Evolutionary conservation across 2,888 invertebrate species (phyloP).

Genomic region (Scaptomyza cyrtandrae): DNA sequence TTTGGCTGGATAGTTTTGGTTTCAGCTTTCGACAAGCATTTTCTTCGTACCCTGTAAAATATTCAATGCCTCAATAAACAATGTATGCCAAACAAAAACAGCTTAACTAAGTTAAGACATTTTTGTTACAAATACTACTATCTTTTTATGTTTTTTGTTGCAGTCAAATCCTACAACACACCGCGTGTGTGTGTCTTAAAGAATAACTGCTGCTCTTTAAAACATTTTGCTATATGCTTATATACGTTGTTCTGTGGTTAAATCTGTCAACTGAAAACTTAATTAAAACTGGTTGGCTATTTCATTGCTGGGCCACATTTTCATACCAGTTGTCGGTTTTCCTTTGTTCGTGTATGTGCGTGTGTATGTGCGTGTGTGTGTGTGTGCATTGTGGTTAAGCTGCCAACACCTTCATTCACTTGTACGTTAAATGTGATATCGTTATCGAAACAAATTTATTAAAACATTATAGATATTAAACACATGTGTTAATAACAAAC

Average conservation of each 20-base stretch:
- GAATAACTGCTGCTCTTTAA: background rate
- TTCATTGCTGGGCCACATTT: background rate
- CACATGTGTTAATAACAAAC: background rate
- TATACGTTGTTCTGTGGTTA: background rate
- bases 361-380: background rate
- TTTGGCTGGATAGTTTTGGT: background rate
- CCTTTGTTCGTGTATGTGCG: background rate
- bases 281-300: background rate
- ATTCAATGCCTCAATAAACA: background rate
- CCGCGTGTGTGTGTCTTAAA: too few species aligned
- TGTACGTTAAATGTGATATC: background rate
- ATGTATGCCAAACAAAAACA: too few species aligned
- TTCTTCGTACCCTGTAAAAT: background rate
- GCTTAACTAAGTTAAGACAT: too few species aligned
- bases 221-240: background rate
- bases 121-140: too few species aligned
- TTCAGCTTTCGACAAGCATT: background rate
- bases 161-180: too few species aligned
- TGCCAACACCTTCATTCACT: background rate
- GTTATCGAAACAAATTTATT: background rate
- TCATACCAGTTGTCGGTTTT: background rate
- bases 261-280: background rate
- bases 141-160: too few species aligned
- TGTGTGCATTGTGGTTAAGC: background rate
- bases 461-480: background rate